Evolutionary conservation across 1,140 invertebrate genomes (phyloP).

Genomic region (Metopolophium dirhodum): DNA sequence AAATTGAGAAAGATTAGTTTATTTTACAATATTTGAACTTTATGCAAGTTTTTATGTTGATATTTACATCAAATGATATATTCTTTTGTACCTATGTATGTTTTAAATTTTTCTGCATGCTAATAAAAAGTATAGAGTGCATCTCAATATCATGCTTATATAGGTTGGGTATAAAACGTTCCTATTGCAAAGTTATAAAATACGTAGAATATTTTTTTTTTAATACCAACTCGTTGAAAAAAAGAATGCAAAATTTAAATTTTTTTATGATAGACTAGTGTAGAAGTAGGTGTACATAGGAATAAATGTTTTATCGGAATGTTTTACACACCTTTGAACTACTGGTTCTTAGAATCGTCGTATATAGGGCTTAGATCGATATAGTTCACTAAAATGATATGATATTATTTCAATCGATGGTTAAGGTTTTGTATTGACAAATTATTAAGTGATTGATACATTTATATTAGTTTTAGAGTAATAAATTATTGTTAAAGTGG

Average conservation of each 20-base stretch:
- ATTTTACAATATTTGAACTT: background rate
- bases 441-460: constrained; percentile 1
- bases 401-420: background rate
- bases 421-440: background rate
- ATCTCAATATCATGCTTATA: background rate
- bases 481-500: constrained; percentile 33
- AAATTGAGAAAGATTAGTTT: background rate
- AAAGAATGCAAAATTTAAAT: constrained; percentile 33
- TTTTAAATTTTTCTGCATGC: background rate
- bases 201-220: background rate
- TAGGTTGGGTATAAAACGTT: background rate
- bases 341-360: background rate
- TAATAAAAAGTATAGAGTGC: background rate
- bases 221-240: background rate
- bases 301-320: constrained; percentile 30
- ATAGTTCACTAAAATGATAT: constrained; percentile 11
- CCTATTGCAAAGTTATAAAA: constrained; percentile 1
- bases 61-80: background rate
- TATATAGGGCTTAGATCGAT: background rate
- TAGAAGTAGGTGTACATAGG: background rate
- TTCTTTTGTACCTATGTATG: constrained; percentile 25
- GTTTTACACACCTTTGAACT: constrained; percentile 37
- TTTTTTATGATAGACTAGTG: constrained; percentile 19
- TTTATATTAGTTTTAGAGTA: background rate
- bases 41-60: background rate